Conservation (phyloP, 2,888 invertebrate genomes). For the Scaptomyza tumidula region DNA sequence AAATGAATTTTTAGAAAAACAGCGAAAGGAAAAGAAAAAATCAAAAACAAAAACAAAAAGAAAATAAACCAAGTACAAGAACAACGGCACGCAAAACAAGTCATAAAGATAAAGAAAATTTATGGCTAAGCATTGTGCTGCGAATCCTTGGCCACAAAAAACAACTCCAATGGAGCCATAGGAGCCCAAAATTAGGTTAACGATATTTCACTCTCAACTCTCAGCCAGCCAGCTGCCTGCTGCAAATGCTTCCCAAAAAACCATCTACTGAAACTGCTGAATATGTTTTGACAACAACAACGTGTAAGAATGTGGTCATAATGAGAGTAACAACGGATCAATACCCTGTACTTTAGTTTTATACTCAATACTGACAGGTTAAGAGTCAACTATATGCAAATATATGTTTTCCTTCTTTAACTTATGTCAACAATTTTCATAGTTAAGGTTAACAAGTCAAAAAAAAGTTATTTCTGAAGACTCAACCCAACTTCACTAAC, state of each 20-base stretch:
- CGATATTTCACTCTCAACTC: slow-evolving; percentile 75
- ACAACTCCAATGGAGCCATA: slow-evolving; percentile 29
- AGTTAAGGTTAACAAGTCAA: not conserved
- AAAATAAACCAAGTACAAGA: slow-evolving; percentile 10
- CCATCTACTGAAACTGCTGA: slow-evolving; percentile 40
- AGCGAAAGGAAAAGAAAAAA: slow-evolving; percentile 24
- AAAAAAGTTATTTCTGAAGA: not conserved
- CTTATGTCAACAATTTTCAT: not conserved
- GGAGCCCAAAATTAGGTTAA: slow-evolving; percentile 81
- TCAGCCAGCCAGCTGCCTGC: slow-evolving; percentile 39
- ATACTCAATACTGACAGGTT: not conserved
- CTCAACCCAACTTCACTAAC: not conserved
- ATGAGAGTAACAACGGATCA: not conserved
- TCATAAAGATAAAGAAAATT: slow-evolving; percentile 68
- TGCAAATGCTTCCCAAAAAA: slow-evolving; percentile 33
- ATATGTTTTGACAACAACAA: slow-evolving; percentile 57
- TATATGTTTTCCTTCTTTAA: no score
- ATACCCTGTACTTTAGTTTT: slow-evolving; percentile 8
- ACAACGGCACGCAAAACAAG: slow-evolving; percentile 56
- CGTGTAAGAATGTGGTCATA: slow-evolving; percentile 1
- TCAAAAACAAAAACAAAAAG: slow-evolving; percentile 16
- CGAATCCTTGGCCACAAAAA: slow-evolving; percentile 53
- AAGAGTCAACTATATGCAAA: no score
- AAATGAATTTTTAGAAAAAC: slow-evolving; percentile 41
- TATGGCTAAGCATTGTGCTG: slow-evolving; percentile 60